Percentiles rank a stretch among this genome's conserved stretches.
These are phyloP conservation scores for Macrobrachium nipponense DNA, from an alignment of 1,140 invertebrate genomes.

Conservation along the genomic window DNA sequence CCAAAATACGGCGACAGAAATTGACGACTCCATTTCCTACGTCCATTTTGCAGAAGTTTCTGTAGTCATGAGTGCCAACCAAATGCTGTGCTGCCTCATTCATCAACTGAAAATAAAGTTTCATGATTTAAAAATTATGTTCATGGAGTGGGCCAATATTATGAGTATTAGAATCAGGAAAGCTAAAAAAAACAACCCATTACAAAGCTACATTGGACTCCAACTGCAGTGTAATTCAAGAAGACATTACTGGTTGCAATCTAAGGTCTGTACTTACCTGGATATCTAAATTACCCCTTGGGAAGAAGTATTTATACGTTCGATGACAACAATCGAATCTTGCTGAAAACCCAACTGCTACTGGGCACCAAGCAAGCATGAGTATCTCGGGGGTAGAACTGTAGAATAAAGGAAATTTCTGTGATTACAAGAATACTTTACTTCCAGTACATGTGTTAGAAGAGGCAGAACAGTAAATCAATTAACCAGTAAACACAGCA, in stretches of 20 bases:
- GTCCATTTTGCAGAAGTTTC: constrained; percentile 99
- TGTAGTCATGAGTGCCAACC: constrained; percentile 90
- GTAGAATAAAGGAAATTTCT: neutral
- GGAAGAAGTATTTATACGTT: constrained; percentile 95
- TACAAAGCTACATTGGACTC: neutral
- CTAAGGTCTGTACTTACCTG: constrained; percentile 69
- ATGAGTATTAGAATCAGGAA: too few relatives aligned
- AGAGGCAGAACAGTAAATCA: too few relatives aligned
- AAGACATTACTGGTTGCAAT: too few relatives aligned
- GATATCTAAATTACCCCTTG: constrained; percentile 82
- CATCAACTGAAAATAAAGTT: constrained; percentile 77
- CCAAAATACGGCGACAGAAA: constrained; percentile 79
- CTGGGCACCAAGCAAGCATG: constrained; percentile 86
- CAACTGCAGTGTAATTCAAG: too few relatives aligned
- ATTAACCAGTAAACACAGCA: neutral
- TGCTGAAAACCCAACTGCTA: constrained; percentile 77
- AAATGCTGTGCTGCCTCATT: constrained; percentile 77
- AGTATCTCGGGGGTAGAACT: constrained; percentile 85
- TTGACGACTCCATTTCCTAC: constrained; percentile 90
- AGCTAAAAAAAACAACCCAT: constrained; percentile 69
- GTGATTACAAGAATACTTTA: too few relatives aligned
- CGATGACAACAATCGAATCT: constrained; percentile 86
- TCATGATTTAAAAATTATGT: too few relatives aligned
- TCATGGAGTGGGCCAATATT: too few relatives aligned
- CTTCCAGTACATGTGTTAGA: too few relatives aligned